Percentiles rank a stretch among this genome's conserved stretches.
Evolutionary conservation across 2,797 vertebrate species (phyloP).

Genomic region (Pyrocephalus nanus): DNA sequence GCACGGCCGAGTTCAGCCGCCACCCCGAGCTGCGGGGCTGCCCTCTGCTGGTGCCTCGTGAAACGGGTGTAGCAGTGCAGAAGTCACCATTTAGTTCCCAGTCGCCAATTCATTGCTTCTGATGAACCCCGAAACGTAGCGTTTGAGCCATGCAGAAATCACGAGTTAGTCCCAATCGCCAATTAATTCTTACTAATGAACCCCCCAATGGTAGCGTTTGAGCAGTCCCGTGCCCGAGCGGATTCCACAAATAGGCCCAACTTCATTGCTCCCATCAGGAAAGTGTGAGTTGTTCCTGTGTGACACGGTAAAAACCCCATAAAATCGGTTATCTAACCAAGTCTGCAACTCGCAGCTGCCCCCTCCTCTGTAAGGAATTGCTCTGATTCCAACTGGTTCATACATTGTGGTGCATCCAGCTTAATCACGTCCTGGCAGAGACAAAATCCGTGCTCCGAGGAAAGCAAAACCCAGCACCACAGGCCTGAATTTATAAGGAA

Average conservation of each 20-base stretch:
- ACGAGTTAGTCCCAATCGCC: accelerated
- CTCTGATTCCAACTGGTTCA: accelerated
- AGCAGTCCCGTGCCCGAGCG: accelerated
- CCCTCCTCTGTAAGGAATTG: accelerated
- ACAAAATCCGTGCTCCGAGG: accelerated
- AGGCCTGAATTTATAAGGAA: neutral
- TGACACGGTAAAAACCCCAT: accelerated
- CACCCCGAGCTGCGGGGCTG: accelerated
- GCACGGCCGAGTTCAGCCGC: neutral
- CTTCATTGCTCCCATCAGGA: accelerated
- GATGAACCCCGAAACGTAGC: no score
- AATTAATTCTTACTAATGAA: neutral
- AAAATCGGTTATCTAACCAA: accelerated
- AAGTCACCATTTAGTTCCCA: neutral
- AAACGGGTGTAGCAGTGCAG: accelerated
- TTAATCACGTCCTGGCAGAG: accelerated
- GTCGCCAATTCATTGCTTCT: no score
- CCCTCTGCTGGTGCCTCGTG: neutral
- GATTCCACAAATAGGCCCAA: neutral
- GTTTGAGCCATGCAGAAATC: neutral
- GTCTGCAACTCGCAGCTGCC: accelerated
- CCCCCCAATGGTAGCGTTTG: neutral
- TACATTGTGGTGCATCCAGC: accelerated
- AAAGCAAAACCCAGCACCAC: neutral
- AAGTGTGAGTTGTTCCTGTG: accelerated